These are phyloP conservation scores for Cephus sareptanus DNA, from an alignment of 2,888 invertebrate species.

Conservation along the genomic window DNA sequence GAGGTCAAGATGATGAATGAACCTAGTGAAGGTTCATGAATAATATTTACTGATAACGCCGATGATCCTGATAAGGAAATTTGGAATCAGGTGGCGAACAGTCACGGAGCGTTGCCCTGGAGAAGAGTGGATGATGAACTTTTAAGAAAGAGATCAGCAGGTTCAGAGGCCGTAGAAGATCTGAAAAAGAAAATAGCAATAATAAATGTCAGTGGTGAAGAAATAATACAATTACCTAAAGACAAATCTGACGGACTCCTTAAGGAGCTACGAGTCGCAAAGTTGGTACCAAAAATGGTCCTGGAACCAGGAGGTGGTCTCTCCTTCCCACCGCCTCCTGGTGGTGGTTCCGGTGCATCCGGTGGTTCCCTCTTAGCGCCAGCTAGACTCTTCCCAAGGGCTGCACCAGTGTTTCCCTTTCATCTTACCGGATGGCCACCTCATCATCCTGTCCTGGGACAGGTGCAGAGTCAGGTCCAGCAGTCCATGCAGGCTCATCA, in stretches of 20 bases:
- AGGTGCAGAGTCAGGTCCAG: conserved; percentile 61
- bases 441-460: conserved; percentile 61
- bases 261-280: conserved; percentile 30
- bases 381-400: conserved; percentile 59
- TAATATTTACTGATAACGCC: background rate
- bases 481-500: conserved; percentile 61
- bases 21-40: background rate
- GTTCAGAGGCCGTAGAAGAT: background rate
- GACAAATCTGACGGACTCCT: background rate
- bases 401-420: conserved; percentile 62
- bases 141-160: background rate
- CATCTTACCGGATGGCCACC: conserved; percentile 62
- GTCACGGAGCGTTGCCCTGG: background rate
- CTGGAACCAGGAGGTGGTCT: conserved; percentile 64
- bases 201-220: background rate
- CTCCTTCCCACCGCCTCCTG: conserved; percentile 64
- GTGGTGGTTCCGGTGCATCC: conserved; percentile 51
- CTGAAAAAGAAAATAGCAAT: background rate
- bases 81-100: background rate
- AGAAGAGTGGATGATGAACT: background rate
- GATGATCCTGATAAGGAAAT: background rate
- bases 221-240: background rate
- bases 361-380: conserved; percentile 53
- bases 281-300: conserved; percentile 65
- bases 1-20: background rate